Evolutionary conservation across 2,113 vertebrate species (phyloP), one percentile per base, ranked within the genome.

Genomic region (Gnathonemus longibarbis): DNA sequence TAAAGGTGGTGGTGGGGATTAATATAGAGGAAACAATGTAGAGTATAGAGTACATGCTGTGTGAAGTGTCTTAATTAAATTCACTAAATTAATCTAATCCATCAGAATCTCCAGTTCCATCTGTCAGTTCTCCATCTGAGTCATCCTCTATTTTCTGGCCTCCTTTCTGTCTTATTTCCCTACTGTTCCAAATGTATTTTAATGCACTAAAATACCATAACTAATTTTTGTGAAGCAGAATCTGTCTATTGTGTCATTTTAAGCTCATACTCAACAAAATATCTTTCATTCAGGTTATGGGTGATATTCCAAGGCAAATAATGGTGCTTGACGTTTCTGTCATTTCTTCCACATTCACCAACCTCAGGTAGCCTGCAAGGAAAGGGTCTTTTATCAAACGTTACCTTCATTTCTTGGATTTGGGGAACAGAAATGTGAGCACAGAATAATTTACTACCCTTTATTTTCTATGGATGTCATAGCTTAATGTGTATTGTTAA

Each of bases 271-370:
- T 89, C 35, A 66, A 83, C 31, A 89, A 89, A 45, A 31, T 45
- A 42, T 19, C 46, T 50, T 89, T 53, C 88, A 39, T 39, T 89
- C 48, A 21, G 45, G 83, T 84, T 52, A 56, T 15, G 21, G 11
- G 77, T 39, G 74, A 91, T 87, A 93, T 89, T 92, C 88, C 92
- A 92, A 91, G 89, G 50, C 88, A 53, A n/a, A 87, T 42, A 19
- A 87, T 56, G 50, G 15, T 31, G 85, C 46, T 87, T 87, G 50
- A 21, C 6, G 46, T 39, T 88, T 27, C 35, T 27, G 19, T 24
- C 50, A 50, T 24, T 35, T 6, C 3, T 83, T 70, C 17, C 5
- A n/a, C 49, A 31, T 13, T 89, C 27, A 49, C 35, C 3, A 48
- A 3, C 15, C 8, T 39, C 15, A 52, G 48, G 88, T 17, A 52